Evolutionary conservation across 1,140 invertebrate genomes (phyloP).

Genomic region (Halyomorpha halys): DNA sequence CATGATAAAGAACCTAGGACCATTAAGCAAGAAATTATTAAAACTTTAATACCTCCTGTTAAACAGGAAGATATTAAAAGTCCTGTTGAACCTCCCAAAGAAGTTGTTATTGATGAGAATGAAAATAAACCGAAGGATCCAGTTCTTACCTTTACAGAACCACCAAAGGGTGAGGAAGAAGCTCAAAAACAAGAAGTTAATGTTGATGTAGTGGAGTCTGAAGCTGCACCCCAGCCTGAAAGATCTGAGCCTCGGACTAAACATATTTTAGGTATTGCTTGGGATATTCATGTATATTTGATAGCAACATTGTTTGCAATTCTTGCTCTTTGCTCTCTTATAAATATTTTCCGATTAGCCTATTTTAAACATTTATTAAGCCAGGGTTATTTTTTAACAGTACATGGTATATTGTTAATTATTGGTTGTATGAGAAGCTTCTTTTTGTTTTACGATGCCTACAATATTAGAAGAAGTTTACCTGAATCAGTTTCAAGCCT

Average conservation of each 20-base stretch:
- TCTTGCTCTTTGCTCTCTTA: constrained; percentile 67
- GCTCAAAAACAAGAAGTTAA: constrained; percentile 28
- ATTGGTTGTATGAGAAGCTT: constrained; percentile 71
- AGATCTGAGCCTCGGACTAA: constrained; percentile 30
- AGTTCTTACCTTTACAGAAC: constrained; percentile 11
- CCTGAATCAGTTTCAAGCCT: constrained; percentile 68
- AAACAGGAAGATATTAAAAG: constrained; percentile 18
- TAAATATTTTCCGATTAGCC: constrained; percentile 68
- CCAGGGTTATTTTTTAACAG: constrained; percentile 71
- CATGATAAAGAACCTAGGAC: constrained; percentile 30
- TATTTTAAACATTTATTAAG: constrained; percentile 66
- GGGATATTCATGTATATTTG: constrained; percentile 80
- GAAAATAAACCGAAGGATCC: constrained; percentile 21
- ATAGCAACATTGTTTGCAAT: constrained; percentile 71
- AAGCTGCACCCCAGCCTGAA: constrained; percentile 18
- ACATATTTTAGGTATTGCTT: constrained; percentile 51
- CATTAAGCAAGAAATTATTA: constrained; percentile 31
- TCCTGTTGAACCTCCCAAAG: background rate
- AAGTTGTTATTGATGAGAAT: constrained; percentile 1
- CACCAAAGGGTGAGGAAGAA: constrained; percentile 16
- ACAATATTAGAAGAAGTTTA: constrained; percentile 67
- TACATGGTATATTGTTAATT: constrained; percentile 67
- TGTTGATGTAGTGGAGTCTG: constrained; percentile 14
- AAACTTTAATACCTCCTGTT: constrained; percentile 29
- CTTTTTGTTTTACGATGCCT: constrained; percentile 80